Evolutionary conservation across 2,113 vertebrate species (phyloP), one percentile per base, ranked within the genome.

Genomic region (Todiramphus chloris): DNA sequence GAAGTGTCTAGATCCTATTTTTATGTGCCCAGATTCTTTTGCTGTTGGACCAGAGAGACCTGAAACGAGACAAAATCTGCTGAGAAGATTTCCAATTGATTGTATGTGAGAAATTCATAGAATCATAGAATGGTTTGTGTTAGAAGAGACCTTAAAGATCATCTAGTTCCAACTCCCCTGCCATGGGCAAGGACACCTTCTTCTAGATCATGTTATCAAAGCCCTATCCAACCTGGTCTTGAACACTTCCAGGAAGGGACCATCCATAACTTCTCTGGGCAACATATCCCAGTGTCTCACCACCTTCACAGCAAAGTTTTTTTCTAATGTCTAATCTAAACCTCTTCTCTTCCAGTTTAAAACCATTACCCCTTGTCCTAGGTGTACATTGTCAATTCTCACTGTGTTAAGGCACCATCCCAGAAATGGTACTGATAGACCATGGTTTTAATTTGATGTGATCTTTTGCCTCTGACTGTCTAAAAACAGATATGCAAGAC

Each of bases 31-130:
- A 80, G 21, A 69, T 81, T 8, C 24, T 90, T 83, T 59, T 64
- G 11, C 25, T 77, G 5, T 55, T 46, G 27, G 17, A 84, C 3
- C 0, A 1, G 53, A 60, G 23, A 1, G 1, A 13, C 8, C 51
- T 66, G 28, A 53, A 78, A 88, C 39, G 48, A 76, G 51, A 39
- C 21, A 46, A 70, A 75, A 63, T 23, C 30, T 82, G 16, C 21
- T 41, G 33, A 72, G 28, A n/a, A 74, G 8, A 2, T 82, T 79
- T 93, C 30, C 30, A 35, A 0, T 12, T 46, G 46, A 58, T 63
- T 11, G 3, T 16, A 6, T 14, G 16, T 41, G 15, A 94, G 64
- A 89, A 25, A 84, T 80, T 55, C 1, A n/a, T 8, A n/a, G 59
- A 30, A 28, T n/a, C 11, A 28, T 53, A 30, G 18, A 53, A 50